Evolutionary conservation across 2,888 invertebrate genomes (phyloP), one percentile per base, ranked within the genome.

Genomic region (Achlya flavicornis): DNA sequence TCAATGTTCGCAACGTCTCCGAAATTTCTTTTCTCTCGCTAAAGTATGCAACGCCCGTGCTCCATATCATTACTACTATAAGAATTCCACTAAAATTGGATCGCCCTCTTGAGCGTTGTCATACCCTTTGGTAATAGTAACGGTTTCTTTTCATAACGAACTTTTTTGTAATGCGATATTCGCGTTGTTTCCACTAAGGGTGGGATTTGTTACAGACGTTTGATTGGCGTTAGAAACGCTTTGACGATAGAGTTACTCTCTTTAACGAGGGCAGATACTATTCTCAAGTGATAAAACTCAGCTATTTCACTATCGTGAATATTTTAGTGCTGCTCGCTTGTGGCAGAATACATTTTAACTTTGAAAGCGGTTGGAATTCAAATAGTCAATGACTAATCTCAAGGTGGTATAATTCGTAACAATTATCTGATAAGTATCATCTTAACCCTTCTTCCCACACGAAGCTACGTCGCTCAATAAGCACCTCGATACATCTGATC

Each of bases 91-190:
- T 89, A 91, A 91, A 91, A 92, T 92, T 90, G 91, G 89, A 91
- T 92, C 91, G 89, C 90, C 90, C 89, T 87, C 86, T 85, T 72
- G 83, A 82, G 83, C 85, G 85, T 83, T 91, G 88, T 90, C 90
- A 90, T 91, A 91, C 92, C 91, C 90, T 91, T 92, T 89, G 80
- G 86, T 90, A 90, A 90, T 88, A 89, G 88, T 91, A 93, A 93
- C 93, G 93, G 92, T 90, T 92, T 88, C 87, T 91, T 91, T 90
- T 90, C 84, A 86, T 92, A 93, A 92, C 92, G 92, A 90, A 93
- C 91, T 92, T 92, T 81, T 90, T 90, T 91, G 93, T 90, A 93
- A 93, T 86, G 87, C 77, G 91, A 93, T 93, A 93, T 90, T 85
- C 84, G 80, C 85, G 81, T 90, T 92, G 91, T 92, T 92, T 91